These are phyloP conservation scores for Scaptomyza cyrtandrae DNA, from an alignment of 2,888 invertebrate species.

Conservation along the genomic window DNA sequence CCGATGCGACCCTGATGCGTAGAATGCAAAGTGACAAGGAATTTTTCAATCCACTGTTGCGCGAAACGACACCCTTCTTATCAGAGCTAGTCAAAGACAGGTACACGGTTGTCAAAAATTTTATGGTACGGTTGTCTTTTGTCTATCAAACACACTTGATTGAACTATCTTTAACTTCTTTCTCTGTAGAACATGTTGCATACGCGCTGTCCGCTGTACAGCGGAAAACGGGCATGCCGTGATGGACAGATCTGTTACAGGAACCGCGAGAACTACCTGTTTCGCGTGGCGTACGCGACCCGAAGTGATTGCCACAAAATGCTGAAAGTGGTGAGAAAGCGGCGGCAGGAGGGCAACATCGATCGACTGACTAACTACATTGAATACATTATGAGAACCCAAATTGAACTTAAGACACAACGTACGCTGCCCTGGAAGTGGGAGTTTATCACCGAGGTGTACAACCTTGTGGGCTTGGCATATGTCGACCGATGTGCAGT, in stretches of 20 bases:
- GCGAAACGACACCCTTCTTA: conserved; percentile 59
- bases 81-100: conserved; percentile 49
- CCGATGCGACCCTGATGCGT: conserved; percentile 71
- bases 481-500: conserved; percentile 69
- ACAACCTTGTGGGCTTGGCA: conserved; percentile 79
- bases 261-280: conserved; percentile 64
- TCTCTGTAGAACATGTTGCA: conserved; percentile 79
- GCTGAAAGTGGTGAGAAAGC: conserved; percentile 60
- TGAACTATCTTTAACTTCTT: not conserved
- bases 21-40: conserved; percentile 54
- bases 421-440: conserved; percentile 83
- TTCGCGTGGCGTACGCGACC: conserved; percentile 75
- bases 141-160: not conserved
- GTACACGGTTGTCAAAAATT: conserved; percentile 66
- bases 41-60: conserved; percentile 59
- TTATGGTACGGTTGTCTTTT: conserved; percentile 63
- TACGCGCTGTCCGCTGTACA: conserved; percentile 78
- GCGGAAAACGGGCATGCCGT: conserved; percentile 52
- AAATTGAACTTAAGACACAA: conserved; percentile 75
- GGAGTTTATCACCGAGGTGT: conserved; percentile 82
- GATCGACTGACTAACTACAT: conserved; percentile 71
- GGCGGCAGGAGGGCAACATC: conserved; percentile 58
- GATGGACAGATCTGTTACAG: conserved; percentile 39
- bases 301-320: conserved; percentile 79
- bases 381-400: conserved; percentile 77